Evolutionary conservation across 2,113 vertebrate species (phyloP).

Genomic region (Erinaceus europaeus): DNA sequence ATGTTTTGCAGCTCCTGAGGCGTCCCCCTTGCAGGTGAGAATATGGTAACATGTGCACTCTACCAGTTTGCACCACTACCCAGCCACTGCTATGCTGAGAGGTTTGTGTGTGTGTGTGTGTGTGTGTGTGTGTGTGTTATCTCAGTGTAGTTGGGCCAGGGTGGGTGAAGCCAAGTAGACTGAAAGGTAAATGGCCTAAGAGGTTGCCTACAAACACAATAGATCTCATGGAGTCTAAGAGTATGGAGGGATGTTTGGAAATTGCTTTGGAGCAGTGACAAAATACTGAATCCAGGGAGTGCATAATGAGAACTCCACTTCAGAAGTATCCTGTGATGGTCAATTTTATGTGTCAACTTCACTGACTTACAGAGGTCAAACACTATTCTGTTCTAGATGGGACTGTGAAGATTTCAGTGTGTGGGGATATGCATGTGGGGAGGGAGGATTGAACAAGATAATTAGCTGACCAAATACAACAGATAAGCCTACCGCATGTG

Average conservation of each 20-base stretch:
- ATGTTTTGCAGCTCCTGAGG: no score
- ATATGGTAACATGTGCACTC: no score
- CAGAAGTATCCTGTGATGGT: background rate
- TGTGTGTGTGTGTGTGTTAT: no score
- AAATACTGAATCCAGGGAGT: background rate
- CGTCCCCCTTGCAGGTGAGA: no score
- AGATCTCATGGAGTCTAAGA: background rate
- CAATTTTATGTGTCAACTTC: background rate
- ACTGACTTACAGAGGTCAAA: background rate
- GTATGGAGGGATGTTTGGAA: background rate
- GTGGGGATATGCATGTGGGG: no score
- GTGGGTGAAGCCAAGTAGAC: background rate
- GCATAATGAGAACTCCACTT: background rate
- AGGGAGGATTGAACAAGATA: background rate
- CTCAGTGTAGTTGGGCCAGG: no score
- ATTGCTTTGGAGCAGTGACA: background rate
- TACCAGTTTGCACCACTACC: no score
- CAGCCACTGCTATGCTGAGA: no score
- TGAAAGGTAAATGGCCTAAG: background rate
- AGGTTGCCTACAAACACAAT: background rate
- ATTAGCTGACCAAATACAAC: background rate
- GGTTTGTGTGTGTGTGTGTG: no score
- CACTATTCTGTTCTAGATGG: background rate
- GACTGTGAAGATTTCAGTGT: no score
- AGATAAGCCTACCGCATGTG: background rate